phyloP scores from a whole-genome alignment of 2,113 vertebrate species.

The Turdus rufiventris region DNA sequence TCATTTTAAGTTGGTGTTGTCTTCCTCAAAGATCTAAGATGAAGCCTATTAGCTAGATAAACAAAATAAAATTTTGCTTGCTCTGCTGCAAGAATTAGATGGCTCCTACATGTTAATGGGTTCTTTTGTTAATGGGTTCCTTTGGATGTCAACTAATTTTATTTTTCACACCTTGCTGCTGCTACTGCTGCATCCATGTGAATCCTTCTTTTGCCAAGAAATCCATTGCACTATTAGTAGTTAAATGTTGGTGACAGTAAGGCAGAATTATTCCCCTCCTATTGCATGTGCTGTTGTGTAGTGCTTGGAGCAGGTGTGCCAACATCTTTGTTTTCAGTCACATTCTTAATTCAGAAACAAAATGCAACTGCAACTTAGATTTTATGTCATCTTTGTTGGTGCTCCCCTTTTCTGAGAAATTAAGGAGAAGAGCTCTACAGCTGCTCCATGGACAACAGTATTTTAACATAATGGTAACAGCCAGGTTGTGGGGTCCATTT shows the following conservation, averaged over 20 bases:
- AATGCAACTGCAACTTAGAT: background rate
- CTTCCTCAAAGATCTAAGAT: background rate
- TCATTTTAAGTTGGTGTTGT: background rate
- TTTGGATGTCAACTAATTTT: background rate
- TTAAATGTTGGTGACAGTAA: background rate
- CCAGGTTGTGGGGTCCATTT: background rate
- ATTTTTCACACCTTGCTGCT: background rate
- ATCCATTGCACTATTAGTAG: background rate
- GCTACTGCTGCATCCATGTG: background rate
- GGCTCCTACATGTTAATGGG: background rate
- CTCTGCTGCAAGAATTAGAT: background rate
- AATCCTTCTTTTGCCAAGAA: background rate
- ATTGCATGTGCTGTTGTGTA: background rate
- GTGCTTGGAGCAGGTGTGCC: background rate
- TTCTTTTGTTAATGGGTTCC: no score
- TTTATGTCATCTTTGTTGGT: background rate
- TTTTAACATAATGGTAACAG: fast-evolving
- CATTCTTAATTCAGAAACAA: background rate
- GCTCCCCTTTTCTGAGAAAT: background rate
- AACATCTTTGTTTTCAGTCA: background rate
- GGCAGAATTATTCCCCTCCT: background rate
- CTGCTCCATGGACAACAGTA: background rate
- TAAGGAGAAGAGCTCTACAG: background rate
- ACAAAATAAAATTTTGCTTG: background rate
- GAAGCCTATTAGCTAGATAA: background rate